Evolutionary conservation across 2,888 invertebrate species (phyloP), one percentile per base, ranked within the genome.

Genomic region (Galerucella pusilla): DNA sequence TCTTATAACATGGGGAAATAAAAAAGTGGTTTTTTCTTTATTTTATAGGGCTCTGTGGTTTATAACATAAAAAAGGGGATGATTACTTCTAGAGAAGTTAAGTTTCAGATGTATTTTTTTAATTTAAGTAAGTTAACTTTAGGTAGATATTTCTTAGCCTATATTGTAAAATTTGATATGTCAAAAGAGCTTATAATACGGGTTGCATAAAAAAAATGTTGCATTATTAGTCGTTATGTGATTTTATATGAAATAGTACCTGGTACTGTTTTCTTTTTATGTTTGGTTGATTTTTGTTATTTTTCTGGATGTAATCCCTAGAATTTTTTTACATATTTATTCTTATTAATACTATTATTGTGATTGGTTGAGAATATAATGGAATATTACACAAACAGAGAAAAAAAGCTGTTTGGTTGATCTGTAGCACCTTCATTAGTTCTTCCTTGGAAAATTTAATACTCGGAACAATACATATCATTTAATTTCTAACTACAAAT

Each of bases 21-120:
- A n/a, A 52, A 52, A 52, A 52, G n/a, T 52, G n/a, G 5, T 65
- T 64, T 65, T 46, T 46, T 65, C 16, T 65, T 42, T 46, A 45
- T 35, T 61, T 35, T 28, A 35, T 61, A 11, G 16, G 9, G 20
- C 20, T 65, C 46, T 46, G 45, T 10, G 25, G n/a, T 14, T 4
- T 66, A 12, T 25, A 66, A 52, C 60, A 35, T 42, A 49, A 60
- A 35, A 61, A 69, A 42, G 54, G 45, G 60, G 60, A 59, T 52
- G 16, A 65, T 71, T 65, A 65, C 45, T 57, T 59, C 20, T 65
- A 65, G 57, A 59, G 59, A 71, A 28, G 71, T 71, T 71, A 71
- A 64, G 71, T 71, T 65, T 65, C 71, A 71, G 65, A 71, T 71
- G 71, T 71, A 71, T 71, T 71, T 71, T 64, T 71, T 64, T 71